Evolutionary conservation across 30 jellyfish, hydroid and myxozoan genomes (phyloP).

Genomic region (Chrysaora quinquecirrha): DNA sequence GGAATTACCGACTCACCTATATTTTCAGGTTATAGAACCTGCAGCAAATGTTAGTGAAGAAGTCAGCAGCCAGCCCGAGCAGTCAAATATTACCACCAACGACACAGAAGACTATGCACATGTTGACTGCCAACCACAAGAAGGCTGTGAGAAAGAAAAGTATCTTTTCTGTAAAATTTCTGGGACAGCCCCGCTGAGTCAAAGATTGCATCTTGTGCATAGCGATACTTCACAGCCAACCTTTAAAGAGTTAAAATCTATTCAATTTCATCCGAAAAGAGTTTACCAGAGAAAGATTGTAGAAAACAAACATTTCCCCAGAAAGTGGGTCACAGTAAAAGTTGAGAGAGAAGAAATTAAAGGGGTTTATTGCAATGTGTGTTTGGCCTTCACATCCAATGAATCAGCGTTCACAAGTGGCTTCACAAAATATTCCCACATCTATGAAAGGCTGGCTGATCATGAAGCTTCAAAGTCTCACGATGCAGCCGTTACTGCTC

Average conservation of each 20-base stretch:
- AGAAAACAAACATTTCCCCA: no score
- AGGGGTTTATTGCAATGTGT: no score
- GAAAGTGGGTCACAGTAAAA: no score
- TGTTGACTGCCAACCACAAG: no score
- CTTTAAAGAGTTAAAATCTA: no score
- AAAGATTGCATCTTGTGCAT: not conserved
- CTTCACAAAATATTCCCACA: not conserved
- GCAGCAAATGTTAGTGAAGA: constrained; percentile 1
- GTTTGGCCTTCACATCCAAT: not conserved
- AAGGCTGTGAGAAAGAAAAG: no score
- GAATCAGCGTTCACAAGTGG: not conserved
- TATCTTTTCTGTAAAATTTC: no score
- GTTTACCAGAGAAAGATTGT: not conserved
- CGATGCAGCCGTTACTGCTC: no score
- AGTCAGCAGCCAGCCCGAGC: not conserved
- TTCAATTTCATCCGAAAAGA: not conserved
- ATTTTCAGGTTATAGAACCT: not conserved
- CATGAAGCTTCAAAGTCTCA: no score
- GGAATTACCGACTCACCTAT: not conserved
- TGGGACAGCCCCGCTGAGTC: not conserved
- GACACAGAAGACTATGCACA: not conserved
- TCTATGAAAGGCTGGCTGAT: not conserved
- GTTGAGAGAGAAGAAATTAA: no score
- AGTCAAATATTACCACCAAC: not conserved
- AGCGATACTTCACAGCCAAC: not conserved